These are phyloP conservation scores for Torymus aiolomorphi DNA, from an alignment of 2,888 invertebrate species.

Conservation along the genomic window DNA sequence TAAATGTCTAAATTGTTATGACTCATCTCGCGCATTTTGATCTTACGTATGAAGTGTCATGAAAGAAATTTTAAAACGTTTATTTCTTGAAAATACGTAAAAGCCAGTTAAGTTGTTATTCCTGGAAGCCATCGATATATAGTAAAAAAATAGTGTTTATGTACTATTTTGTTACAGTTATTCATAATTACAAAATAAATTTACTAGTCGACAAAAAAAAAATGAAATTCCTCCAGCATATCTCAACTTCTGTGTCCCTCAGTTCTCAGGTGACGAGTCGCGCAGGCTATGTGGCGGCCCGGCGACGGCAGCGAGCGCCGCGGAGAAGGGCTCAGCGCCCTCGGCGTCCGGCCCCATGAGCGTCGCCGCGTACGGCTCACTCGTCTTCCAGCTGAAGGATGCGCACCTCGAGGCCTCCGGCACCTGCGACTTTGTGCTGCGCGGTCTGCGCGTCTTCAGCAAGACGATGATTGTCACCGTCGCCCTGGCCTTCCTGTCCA, in stretches of 20 bases:
- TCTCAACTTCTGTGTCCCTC: slow-evolving; percentile 58
- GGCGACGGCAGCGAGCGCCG: slow-evolving; percentile 59
- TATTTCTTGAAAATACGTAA: too few relatives aligned
- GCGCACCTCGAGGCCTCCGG: slow-evolving; percentile 87
- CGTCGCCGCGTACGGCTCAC: slow-evolving; percentile 83
- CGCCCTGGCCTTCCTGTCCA: slow-evolving; percentile 81
- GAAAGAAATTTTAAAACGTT: too few relatives aligned
- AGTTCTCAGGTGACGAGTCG: slow-evolving; percentile 87
- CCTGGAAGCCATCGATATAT: too few relatives aligned
- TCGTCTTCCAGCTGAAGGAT: slow-evolving; percentile 87
- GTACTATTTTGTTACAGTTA: too few relatives aligned
- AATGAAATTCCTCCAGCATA: too few relatives aligned
- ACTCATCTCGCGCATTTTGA: too few relatives aligned
- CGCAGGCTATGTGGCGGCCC: slow-evolving; percentile 80
- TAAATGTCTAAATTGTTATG: too few relatives aligned
- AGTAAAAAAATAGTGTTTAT: too few relatives aligned
- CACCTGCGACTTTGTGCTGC: slow-evolving; percentile 84
- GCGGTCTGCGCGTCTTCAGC: slow-evolving; percentile 84
- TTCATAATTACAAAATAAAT: too few relatives aligned
- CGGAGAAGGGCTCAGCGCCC: slow-evolving; percentile 68
- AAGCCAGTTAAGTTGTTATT: too few relatives aligned
- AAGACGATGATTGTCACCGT: slow-evolving; percentile 85
- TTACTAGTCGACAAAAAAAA: too few relatives aligned
- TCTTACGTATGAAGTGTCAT: too few relatives aligned
- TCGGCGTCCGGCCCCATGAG: slow-evolving; percentile 66